Percentiles rank a stretch among this genome's conserved stretches.
Evolutionary conservation across 2,888 invertebrate genomes (phyloP).

Genomic region (Temnothorax rugatulus): DNA sequence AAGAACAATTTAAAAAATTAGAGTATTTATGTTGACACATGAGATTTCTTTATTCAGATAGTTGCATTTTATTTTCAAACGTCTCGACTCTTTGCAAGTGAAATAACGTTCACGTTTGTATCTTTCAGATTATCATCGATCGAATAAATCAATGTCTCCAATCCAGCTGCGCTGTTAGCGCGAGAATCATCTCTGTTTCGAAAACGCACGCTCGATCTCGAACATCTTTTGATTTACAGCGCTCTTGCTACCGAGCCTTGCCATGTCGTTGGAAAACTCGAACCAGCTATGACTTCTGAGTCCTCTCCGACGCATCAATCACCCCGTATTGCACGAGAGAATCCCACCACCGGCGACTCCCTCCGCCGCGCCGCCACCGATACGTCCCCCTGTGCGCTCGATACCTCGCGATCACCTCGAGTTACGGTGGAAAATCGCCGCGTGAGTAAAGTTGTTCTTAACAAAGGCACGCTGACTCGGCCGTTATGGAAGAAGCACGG

Average conservation of each 20-base stretch:
- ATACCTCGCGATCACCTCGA: conserved; percentile 57
- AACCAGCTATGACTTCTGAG: conserved; percentile 46
- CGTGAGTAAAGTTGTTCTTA: conserved; percentile 77
- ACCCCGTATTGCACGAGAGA: conserved; percentile 52
- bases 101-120: conserved; percentile 1
- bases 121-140: conserved; percentile 1
- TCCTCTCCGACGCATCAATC: conserved; percentile 71
- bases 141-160: background rate
- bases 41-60: background rate
- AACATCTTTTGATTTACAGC: conserved; percentile 35
- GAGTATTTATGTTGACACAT: background rate
- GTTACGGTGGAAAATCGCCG: conserved; percentile 67
- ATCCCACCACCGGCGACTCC: background rate
- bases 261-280: conserved; percentile 17
- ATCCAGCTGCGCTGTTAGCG: background rate
- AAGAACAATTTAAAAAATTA: too few relatives aligned
- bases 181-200: background rate
- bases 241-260: background rate
- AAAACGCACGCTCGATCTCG: conserved; percentile 16
- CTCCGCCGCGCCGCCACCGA: background rate
- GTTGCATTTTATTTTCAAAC: background rate
- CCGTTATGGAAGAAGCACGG: conserved; percentile 74
- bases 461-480: conserved; percentile 79
- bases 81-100: background rate
- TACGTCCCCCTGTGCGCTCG: background rate